A percentile compares a stretch with the other conserved stretches of the same genome.
Conservation (phyloP, 1,140 invertebrate genomes). For the Drosophila obscura region DNA sequence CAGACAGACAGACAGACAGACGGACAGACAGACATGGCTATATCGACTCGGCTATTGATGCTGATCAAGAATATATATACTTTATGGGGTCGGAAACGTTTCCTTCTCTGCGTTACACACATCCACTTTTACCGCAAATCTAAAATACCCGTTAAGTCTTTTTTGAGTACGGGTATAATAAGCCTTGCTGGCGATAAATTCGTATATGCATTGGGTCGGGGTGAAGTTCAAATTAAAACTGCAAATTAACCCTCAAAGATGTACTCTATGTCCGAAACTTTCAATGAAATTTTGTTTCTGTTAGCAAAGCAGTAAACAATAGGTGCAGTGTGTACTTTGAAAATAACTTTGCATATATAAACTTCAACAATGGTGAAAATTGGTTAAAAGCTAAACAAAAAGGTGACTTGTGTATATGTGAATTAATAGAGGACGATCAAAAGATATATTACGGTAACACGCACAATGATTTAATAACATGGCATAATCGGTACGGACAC, state of each 20-base stretch:
- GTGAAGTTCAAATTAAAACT: background rate
- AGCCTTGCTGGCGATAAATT: background rate
- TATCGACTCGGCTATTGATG: too few species aligned
- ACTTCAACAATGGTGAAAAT: background rate
- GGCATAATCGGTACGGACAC: conserved; percentile 3
- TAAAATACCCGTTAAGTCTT: background rate
- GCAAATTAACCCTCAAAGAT: background rate
- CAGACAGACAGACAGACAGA: too few species aligned
- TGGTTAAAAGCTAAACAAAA: conserved; percentile 1
- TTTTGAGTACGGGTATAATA: too few species aligned
- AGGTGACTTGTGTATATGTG: background rate
- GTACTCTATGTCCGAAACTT: background rate
- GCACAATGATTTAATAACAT: background rate
- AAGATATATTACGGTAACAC: background rate
- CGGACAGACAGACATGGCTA: too few species aligned
- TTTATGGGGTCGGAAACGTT: too few species aligned
- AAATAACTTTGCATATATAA: conserved; percentile 2
- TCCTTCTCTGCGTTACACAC: too few species aligned
- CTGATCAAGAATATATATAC: too few species aligned
- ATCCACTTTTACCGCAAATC: too few species aligned
- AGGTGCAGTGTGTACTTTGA: background rate
- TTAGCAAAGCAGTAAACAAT: conserved; percentile 1
- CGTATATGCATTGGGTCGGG: background rate
- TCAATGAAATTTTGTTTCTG: background rate
- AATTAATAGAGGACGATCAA: background rate